Conservation (phyloP, 2,888 invertebrate species). For the Mayetiola destructor region DNA sequence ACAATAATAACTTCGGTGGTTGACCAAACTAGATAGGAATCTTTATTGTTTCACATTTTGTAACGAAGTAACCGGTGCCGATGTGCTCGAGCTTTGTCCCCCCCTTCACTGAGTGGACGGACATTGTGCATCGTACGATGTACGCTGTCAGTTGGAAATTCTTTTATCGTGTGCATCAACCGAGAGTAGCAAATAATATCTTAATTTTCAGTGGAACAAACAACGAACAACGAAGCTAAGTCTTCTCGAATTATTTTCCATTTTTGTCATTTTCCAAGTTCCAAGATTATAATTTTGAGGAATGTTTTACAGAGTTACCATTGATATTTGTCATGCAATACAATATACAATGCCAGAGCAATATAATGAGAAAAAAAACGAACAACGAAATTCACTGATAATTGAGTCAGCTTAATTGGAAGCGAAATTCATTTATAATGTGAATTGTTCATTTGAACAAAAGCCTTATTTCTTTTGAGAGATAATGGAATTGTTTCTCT, state of each 20-base stretch:
- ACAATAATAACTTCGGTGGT: neutral
- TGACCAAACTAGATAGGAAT: conserved; percentile 8
- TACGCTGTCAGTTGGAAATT: neutral
- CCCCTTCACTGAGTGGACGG: too few relatives aligned
- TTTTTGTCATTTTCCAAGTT: neutral
- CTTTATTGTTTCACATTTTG: conserved; percentile 4
- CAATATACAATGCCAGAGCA: neutral
- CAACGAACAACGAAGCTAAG: neutral
- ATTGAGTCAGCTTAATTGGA: conserved; percentile 4
- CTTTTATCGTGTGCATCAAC: neutral
- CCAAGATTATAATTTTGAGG: neutral
- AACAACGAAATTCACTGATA: too few relatives aligned
- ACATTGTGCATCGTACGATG: too few relatives aligned
- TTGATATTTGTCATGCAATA: conserved; percentile 1
- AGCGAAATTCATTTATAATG: conserved; percentile 10
- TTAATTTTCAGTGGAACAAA: conserved; percentile 3
- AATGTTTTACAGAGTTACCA: neutral
- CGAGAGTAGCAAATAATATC: neutral
- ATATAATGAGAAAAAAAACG: too few relatives aligned
- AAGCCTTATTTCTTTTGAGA: too few relatives aligned
- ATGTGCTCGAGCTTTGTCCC: too few relatives aligned
- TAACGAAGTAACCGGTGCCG: too few relatives aligned
- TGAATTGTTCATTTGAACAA: conserved; percentile 3
- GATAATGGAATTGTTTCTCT: too few relatives aligned
- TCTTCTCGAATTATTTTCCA: neutral